Base-by-base conservation (phyloP, 2,888 invertebrate genomes). In the Ophion obscuratus region DNA sequence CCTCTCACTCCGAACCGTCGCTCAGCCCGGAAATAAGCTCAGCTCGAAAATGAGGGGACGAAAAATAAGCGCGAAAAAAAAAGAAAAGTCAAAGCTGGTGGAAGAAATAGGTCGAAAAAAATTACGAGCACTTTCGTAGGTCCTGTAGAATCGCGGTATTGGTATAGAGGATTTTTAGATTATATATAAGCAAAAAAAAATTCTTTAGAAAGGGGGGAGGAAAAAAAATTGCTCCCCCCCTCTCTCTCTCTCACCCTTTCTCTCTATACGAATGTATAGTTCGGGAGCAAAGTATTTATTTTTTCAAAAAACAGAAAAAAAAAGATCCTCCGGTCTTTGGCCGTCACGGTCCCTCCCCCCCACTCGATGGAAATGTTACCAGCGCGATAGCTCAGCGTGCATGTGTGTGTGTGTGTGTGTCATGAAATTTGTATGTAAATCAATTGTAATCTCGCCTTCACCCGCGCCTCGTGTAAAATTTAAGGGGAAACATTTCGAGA, bases 201-300 rank as follows among this genome's bases (percentile, higher is more conserved):
- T 2, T 31, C 9, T 71, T 31, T 4, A 31, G 4, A 31, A 31
- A 71, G 57, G 31, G n/a, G 10, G 31, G 27, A 10, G 57, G n/a
- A 9, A n/a, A 53, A 57, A 71, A 71, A 71, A 4, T 3, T 47
- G 68, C 40, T 47, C 5, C 14, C 47, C 44, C 24, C 68, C 44
- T 2, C 44, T 0, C 44, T 44, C 44, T 44, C 11, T 44, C 44
- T 44, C 44, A 10, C 44, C 11, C 9, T 44, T 11, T 44, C 11
- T 44, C 31, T 4, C 31, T 31, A 31, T 31, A 4, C 31, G 31
- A 31, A 44, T 44, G 44, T 44, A 61, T 61, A 67, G n/a, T 20
- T 59, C 31, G 59, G 68, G 81, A 87, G 73, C 70, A 83, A 86
- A 86, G 67, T 81, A 71, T 87, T 87, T 86, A 87, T 87, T 87